Conservation (phyloP, 2,888 invertebrate genomes). For the Caenorhabditis sp. region DNA sequence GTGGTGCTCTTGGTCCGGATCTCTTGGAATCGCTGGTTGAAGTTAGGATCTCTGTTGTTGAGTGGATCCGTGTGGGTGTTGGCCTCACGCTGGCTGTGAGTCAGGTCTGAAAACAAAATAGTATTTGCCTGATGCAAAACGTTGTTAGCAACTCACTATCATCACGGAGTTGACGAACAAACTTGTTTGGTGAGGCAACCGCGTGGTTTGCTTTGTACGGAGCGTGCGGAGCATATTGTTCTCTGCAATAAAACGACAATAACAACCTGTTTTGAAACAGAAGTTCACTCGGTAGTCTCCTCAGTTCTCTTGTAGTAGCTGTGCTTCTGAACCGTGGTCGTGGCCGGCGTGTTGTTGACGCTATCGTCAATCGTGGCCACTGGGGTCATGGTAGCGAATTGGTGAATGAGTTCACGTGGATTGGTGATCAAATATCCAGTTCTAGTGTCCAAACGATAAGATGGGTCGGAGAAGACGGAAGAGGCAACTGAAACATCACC, state of each 20-base stretch:
- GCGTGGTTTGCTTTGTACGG: constrained; percentile 71
- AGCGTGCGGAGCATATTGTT: constrained; percentile 68
- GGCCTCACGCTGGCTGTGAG: constrained; percentile 75
- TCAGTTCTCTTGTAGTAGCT: constrained; percentile 71
- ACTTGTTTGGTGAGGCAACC: constrained; percentile 72
- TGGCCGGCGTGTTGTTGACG: constrained; percentile 65
- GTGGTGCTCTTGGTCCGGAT: constrained; percentile 66
- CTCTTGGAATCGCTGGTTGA: constrained; percentile 70
- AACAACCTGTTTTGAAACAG: neutral
- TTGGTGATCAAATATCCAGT: constrained; percentile 77
- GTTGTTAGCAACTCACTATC: constrained; percentile 72
- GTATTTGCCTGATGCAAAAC: too few relatives aligned
- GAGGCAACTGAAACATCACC: constrained; percentile 53
- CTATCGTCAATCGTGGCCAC: constrained; percentile 68
- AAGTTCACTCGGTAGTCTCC: constrained; percentile 64
- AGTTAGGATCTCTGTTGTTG: constrained; percentile 66
- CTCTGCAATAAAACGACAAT: constrained; percentile 48
- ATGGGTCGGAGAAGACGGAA: constrained; percentile 70
- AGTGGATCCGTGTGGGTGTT: constrained; percentile 73
- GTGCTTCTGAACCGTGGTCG: constrained; percentile 68
- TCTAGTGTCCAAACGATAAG: constrained; percentile 66
- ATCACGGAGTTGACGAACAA: constrained; percentile 77
- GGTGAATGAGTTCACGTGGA: constrained; percentile 78
- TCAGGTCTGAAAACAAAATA: constrained; percentile 70
- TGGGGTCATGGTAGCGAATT: constrained; percentile 78